Evolutionary conservation across 2,888 invertebrate species (phyloP).

Genomic region (Clunio marinus): DNA sequence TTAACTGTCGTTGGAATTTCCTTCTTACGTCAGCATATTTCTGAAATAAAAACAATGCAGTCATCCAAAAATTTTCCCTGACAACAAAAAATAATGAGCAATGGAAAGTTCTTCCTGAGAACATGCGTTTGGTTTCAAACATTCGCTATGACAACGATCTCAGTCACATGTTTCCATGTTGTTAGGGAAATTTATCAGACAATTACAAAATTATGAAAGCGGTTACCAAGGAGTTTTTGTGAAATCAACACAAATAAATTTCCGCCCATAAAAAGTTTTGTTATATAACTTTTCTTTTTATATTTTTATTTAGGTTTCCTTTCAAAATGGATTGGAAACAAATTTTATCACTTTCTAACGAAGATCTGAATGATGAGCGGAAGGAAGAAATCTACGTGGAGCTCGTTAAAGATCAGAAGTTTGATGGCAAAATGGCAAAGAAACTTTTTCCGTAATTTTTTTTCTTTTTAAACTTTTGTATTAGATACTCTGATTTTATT

Average conservation of each 20-base stretch:
- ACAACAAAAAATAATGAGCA: background rate
- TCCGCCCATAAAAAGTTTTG: background rate
- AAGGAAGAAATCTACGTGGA: constrained; percentile 48
- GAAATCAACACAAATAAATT: background rate
- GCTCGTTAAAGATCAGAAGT: constrained; percentile 46
- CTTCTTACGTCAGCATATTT: no score
- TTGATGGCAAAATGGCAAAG: constrained; percentile 48
- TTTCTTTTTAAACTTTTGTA: background rate
- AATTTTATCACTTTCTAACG: constrained; percentile 35
- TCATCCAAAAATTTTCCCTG: background rate
- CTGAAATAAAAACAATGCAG: background rate
- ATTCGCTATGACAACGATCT: background rate
- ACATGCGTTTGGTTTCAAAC: no score
- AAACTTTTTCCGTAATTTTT: constrained; percentile 46
- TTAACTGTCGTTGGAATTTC: no score
- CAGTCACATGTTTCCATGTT: background rate
- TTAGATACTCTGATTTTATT: background rate
- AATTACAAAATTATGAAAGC: background rate
- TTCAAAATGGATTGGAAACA: constrained; percentile 37
- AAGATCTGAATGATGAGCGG: constrained; percentile 40
- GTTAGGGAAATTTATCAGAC: background rate
- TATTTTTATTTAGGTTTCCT: background rate
- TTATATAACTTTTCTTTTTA: background rate
- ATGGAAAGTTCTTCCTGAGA: no score
- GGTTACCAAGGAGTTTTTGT: constrained; percentile 9